phyloP scores from a whole-genome alignment of 2,113 vertebrate genomes.

The Cryptomyrus ogoouensis region DNA sequence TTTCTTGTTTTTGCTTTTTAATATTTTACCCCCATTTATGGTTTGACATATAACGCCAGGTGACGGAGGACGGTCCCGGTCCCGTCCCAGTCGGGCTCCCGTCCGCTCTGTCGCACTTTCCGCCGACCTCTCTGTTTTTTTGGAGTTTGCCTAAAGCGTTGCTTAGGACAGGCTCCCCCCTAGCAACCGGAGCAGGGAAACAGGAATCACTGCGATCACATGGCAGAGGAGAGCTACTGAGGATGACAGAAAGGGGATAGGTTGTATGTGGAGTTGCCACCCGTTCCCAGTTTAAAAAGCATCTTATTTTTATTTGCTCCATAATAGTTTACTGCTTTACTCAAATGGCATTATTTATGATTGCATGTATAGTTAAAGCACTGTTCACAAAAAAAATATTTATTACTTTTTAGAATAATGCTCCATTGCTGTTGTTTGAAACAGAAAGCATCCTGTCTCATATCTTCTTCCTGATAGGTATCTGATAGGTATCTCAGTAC shows the following conservation, averaged over 20 bases:
- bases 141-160: background rate
- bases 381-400: background rate
- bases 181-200: constrained; percentile 4
- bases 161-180: background rate
- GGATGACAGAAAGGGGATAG: background rate
- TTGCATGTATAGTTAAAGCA: background rate
- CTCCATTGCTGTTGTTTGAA: background rate
- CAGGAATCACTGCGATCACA: background rate
- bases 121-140: background rate
- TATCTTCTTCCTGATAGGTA: background rate
- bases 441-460: background rate
- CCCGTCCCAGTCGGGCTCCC: background rate
- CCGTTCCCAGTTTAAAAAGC: background rate
- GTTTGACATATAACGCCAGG: background rate
- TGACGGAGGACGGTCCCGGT: background rate
- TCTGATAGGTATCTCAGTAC: background rate
- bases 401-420: background rate
- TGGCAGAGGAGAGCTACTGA: background rate
- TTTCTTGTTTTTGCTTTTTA: background rate
- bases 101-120: background rate
- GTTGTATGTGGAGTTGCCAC: background rate
- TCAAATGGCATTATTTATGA: background rate
- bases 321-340: background rate
- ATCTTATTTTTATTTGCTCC: background rate
- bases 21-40: background rate